A percentile compares a stretch with the other conserved stretches of the same genome.
These are phyloP conservation scores for Blastobasis adustella DNA, from an alignment of 2,888 invertebrate genomes.

Conservation along the genomic window DNA sequence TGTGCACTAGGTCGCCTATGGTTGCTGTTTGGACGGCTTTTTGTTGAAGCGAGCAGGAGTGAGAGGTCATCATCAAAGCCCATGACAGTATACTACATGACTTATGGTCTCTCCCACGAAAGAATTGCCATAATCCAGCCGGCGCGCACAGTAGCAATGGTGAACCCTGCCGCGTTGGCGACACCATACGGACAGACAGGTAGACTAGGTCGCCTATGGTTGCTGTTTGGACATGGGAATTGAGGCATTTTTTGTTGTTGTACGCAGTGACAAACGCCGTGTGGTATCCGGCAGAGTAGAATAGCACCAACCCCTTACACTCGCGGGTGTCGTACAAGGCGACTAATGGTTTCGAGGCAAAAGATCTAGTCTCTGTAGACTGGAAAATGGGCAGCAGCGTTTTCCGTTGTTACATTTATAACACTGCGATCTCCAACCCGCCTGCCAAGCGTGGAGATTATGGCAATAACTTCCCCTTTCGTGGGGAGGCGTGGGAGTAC, in stretches of 20 bases:
- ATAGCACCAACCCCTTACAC: too few species aligned
- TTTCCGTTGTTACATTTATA: too few species aligned
- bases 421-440: too few species aligned
- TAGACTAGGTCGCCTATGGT: slow-evolving; percentile 41
- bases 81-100: not conserved
- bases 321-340: too few species aligned
- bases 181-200: slow-evolving; percentile 38
- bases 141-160: slow-evolving; percentile 37
- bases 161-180: slow-evolving; percentile 21
- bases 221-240: slow-evolving; percentile 38
- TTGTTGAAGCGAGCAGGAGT: not conserved
- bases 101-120: not conserved
- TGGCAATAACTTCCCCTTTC: too few species aligned
- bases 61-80: not conserved
- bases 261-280: not conserved
- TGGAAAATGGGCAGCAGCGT: too few species aligned
- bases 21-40: slow-evolving; percentile 30
- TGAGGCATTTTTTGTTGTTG: not conserved
- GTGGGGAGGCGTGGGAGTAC: too few species aligned
- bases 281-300: too few species aligned
- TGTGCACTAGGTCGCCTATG: slow-evolving; percentile 39
- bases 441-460: too few species aligned
- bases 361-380: too few species aligned
- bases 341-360: too few species aligned
- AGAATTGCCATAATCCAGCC: slow-evolving; percentile 26